Percentiles rank a stretch among this genome's conserved stretches.
Evolutionary conservation across 2,113 vertebrate species (phyloP).

Genomic region (Helogale parvula): DNA sequence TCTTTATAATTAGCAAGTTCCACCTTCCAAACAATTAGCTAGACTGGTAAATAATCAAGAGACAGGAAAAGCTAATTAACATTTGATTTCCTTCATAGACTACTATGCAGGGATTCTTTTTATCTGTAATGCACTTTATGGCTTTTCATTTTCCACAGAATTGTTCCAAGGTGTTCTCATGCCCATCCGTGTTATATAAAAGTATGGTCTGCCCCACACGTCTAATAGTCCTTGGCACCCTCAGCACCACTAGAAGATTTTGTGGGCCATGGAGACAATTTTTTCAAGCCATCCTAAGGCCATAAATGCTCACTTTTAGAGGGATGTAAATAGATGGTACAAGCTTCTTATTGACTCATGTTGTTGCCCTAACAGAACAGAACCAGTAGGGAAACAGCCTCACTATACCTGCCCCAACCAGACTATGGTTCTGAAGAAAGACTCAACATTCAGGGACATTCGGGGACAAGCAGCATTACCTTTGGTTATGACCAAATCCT

Average conservation of each 20-base stretch:
- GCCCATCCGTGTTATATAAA: background rate
- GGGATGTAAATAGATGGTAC: background rate
- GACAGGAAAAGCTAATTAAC: conserved; percentile 40
- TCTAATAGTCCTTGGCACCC: background rate
- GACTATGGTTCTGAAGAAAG: background rate
- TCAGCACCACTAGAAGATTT: background rate
- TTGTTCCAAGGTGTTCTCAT: background rate
- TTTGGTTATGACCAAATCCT: background rate
- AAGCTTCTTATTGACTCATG: background rate
- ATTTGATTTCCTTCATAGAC: conserved; percentile 30
- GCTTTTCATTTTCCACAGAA: background rate
- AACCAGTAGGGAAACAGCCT: background rate
- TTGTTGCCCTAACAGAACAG: background rate
- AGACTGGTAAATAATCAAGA: conserved; percentile 38
- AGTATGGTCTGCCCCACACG: background rate
- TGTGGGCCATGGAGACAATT: background rate
- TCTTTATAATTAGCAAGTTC: conserved; percentile 36
- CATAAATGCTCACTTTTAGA: background rate
- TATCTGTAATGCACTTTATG: background rate
- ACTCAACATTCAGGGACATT: background rate
- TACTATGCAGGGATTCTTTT: background rate
- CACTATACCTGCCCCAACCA: background rate
- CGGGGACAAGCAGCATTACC: background rate
- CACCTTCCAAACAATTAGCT: conserved; percentile 36
- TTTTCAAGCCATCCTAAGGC: background rate